Evolutionary conservation across 2,113 vertebrate species (phyloP).

Genomic region (Leptosomus discolor): DNA sequence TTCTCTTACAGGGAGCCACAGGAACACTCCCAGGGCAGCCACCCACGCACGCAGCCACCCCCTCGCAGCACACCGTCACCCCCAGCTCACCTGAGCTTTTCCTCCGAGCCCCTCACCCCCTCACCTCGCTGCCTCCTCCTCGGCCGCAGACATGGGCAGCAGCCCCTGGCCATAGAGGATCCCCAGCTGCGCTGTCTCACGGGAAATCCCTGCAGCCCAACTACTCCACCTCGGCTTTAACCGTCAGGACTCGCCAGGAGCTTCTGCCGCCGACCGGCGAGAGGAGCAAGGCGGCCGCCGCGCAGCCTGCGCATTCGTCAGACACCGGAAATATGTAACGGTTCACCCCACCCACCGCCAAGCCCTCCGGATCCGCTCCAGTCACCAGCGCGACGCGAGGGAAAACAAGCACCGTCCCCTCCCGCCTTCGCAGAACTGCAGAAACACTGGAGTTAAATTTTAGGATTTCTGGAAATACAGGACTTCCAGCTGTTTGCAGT

Average conservation of each 20-base stretch:
- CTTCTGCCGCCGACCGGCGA: background rate
- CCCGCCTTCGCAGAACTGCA: background rate
- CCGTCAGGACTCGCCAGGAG: background rate
- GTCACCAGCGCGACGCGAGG: background rate
- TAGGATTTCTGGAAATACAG: background rate
- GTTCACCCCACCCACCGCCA: background rate
- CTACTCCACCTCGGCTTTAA: background rate
- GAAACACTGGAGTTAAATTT: background rate
- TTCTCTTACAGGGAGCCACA: background rate
- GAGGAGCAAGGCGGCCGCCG: background rate
- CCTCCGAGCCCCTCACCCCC: background rate
- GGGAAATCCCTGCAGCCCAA: background rate
- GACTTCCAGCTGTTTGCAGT: background rate
- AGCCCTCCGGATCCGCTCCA: background rate
- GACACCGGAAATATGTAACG: background rate
- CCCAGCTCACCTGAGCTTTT: background rate
- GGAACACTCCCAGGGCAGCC: background rate
- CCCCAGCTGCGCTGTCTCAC: accelerated
- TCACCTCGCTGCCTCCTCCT: background rate
- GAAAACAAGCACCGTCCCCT: background rate
- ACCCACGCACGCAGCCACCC: accelerated
- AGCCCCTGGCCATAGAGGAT: background rate
- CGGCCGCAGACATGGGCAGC: background rate
- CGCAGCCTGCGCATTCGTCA: background rate
- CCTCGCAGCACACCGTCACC: background rate